phyloP scores from a whole-genome alignment of 1,140 invertebrate species.

The Ylistrum balloti region DNA sequence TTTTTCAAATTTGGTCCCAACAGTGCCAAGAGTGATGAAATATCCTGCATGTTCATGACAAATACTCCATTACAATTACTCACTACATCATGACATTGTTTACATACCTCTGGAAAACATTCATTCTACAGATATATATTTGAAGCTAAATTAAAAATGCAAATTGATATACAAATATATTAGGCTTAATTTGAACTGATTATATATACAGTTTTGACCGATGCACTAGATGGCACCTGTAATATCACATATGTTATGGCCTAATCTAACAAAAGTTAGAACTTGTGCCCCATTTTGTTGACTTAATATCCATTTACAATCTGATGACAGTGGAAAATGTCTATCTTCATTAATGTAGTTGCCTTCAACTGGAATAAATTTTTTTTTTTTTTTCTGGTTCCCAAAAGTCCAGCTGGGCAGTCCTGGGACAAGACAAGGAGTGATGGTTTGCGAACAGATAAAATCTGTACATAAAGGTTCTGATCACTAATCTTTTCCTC shows the following conservation, averaged over 20 bases:
- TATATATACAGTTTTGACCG: not conserved
- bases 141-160: not conserved
- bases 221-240: conserved; percentile 15
- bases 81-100: not conserved
- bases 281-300: not conserved
- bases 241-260: conserved; percentile 1
- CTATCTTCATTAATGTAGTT: no score
- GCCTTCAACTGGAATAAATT: no score
- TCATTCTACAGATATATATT: not conserved
- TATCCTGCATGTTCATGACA: not conserved
- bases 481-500: no score
- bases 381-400: no score
- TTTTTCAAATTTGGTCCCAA: conserved; percentile 23
- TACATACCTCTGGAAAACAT: not conserved
- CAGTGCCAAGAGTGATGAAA: not conserved
- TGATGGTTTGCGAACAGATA: no score
- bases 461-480: no score
- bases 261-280: not conserved
- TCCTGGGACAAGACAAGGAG: no score
- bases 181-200: not conserved
- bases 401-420: no score
- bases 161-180: not conserved
- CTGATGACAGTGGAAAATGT: no score
- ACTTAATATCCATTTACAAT: no score
- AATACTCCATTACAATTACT: not conserved